A percentile compares a stretch with the other conserved stretches of the same genome.
These are phyloP conservation scores for Centrocercus urophasianus DNA, from an alignment of 2,113 vertebrate species.

Conservation along the genomic window DNA sequence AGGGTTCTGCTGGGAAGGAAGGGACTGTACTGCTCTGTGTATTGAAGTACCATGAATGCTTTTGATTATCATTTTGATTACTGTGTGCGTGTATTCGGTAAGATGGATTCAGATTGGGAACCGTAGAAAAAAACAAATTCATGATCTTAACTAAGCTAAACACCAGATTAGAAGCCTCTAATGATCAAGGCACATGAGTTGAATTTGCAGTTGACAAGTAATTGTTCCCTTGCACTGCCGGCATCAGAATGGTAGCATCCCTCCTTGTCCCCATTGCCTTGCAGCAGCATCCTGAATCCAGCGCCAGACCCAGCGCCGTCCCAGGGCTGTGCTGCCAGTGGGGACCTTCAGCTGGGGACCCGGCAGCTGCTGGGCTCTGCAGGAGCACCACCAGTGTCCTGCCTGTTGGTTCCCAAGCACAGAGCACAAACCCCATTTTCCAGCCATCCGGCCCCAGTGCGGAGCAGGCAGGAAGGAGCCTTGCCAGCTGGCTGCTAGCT, in stretches of 20 bases:
- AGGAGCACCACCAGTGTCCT: background rate
- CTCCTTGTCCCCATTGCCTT: background rate
- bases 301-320: background rate
- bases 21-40: background rate
- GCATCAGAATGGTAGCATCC: background rate
- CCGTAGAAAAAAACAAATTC: background rate
- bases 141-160: background rate
- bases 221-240: background rate
- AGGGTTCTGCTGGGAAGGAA: background rate
- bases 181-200: background rate
- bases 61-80: background rate
- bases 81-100: background rate
- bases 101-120: background rate
- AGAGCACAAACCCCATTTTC: fast-evolving
- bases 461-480: background rate
- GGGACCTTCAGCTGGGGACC: fast-evolving
- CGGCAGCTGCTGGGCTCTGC: background rate
- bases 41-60: background rate
- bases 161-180: background rate
- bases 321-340: background rate
- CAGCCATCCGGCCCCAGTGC: background rate
- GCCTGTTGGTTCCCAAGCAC: background rate
- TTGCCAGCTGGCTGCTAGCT: slow-evolving; percentile 41
- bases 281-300: fast-evolving
- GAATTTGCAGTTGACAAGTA: background rate